Conservation (phyloP, 2,797 vertebrate species). For the Diceros bicornis region DNA sequence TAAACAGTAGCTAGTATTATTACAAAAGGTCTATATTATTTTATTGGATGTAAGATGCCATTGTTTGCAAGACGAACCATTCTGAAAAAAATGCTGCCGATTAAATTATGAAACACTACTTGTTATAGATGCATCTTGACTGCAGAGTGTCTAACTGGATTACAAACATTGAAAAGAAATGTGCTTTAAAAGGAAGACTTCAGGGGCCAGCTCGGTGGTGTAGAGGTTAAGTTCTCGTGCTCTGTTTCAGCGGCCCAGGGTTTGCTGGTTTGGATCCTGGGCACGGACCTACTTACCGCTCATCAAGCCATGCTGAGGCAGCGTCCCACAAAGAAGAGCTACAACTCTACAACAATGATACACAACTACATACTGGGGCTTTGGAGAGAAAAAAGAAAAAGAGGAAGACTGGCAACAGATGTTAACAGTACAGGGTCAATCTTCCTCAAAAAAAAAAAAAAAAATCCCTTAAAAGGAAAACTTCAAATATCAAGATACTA, state of each 20-base stretch:
- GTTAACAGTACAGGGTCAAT: too few species aligned
- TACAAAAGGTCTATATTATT: constrained; percentile 28
- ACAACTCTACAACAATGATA: too few species aligned
- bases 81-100: constrained; percentile 37
- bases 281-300: too few species aligned
- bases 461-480: constrained; percentile 12
- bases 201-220: neutral
- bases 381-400: too few species aligned
- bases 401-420: too few species aligned
- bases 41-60: neutral
- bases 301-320: too few species aligned
- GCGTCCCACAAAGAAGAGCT: too few species aligned
- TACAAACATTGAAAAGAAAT: constrained; percentile 59
- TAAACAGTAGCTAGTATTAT: constrained; percentile 47
- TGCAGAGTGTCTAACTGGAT: constrained; percentile 46
- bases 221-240: too few species aligned
- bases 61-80: neutral
- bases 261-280: too few species aligned
- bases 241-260: too few species aligned
- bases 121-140: neutral
- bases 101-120: constrained; percentile 43
- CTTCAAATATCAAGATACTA: constrained; percentile 52
- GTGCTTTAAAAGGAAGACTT: constrained; percentile 22
- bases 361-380: too few species aligned
- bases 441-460: too few species aligned